Conservation (phyloP, 2,113 vertebrate genomes). For the Perca flavescens region DNA sequence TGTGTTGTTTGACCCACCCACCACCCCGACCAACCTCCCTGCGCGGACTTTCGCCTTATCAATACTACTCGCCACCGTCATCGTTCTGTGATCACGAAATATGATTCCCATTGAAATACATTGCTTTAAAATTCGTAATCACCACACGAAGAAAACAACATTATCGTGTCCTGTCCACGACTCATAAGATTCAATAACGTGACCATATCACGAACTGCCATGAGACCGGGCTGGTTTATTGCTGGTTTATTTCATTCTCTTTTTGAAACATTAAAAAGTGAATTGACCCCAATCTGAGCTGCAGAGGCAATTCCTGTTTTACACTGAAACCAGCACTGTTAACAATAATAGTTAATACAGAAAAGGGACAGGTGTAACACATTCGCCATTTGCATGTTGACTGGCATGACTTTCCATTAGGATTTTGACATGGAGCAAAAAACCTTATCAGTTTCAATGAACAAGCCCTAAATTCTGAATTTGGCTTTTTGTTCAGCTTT, state of each 20-base stretch:
- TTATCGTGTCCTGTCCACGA: too few species aligned
- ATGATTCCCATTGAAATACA: too few species aligned
- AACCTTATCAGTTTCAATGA: conserved; percentile 56
- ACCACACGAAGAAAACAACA: too few species aligned
- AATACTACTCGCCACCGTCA: too few species aligned
- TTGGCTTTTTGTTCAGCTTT: conserved; percentile 52
- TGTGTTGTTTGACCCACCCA: too few species aligned
- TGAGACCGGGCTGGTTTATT: background rate
- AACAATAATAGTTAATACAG: conserved; percentile 48
- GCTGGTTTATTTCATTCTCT: too few species aligned
- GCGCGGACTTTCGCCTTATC: too few species aligned
- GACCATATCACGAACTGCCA: too few species aligned
- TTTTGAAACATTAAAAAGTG: conserved; percentile 11
- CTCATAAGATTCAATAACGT: too few species aligned
- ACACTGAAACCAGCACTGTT: conserved; percentile 17
- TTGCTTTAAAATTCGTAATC: too few species aligned
- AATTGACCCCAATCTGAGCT: background rate
- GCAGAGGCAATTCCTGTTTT: background rate
- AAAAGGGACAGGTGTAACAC: conserved; percentile 53
- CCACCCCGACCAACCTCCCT: too few species aligned
- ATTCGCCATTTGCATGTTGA: conserved; percentile 58
- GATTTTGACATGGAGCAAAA: conserved; percentile 65
- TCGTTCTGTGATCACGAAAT: too few species aligned
- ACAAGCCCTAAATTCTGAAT: conserved; percentile 63
- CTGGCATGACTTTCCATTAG: conserved; percentile 64